phyloP scores from a whole-genome alignment of 1,140 invertebrate genomes.

The Drepana arcuata region DNA sequence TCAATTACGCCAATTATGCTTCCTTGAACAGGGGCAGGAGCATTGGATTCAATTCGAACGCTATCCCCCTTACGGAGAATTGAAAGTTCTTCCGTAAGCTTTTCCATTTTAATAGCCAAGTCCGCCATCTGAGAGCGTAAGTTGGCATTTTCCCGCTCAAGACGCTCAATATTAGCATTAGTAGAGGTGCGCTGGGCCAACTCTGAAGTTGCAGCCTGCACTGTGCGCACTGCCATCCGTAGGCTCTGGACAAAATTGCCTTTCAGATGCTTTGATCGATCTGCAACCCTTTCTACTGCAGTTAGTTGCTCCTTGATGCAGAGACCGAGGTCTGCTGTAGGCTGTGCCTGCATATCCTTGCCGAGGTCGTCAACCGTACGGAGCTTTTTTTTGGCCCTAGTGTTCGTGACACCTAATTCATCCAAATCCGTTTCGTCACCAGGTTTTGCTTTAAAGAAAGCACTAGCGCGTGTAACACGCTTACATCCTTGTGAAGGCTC shows the following conservation, averaged over 20 bases:
- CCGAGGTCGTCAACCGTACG: neutral
- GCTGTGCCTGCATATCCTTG: neutral
- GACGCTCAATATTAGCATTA: neutral
- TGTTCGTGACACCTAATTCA: too few relatives aligned
- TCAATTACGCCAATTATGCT: too few relatives aligned
- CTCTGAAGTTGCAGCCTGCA: neutral
- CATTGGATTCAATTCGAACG: neutral
- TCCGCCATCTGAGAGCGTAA: neutral
- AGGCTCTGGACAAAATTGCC: neutral
- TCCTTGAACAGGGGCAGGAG: too few relatives aligned
- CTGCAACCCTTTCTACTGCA: neutral
- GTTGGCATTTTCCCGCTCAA: neutral
- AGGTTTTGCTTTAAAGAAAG: too few relatives aligned
- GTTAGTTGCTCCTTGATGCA: neutral
- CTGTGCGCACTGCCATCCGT: neutral
- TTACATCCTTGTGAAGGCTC: too few relatives aligned
- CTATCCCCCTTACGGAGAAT: neutral
- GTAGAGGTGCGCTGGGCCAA: neutral
- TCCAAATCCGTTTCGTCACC: too few relatives aligned
- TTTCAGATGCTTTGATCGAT: neutral
- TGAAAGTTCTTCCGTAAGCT: neutral
- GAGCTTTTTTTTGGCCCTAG: neutral
- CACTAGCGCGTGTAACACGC: too few relatives aligned
- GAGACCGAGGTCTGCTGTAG: neutral
- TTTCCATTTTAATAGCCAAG: neutral